These are phyloP conservation scores for Morone saxatilis DNA, from an alignment of 2,113 vertebrate genomes.

Conservation along the genomic window DNA sequence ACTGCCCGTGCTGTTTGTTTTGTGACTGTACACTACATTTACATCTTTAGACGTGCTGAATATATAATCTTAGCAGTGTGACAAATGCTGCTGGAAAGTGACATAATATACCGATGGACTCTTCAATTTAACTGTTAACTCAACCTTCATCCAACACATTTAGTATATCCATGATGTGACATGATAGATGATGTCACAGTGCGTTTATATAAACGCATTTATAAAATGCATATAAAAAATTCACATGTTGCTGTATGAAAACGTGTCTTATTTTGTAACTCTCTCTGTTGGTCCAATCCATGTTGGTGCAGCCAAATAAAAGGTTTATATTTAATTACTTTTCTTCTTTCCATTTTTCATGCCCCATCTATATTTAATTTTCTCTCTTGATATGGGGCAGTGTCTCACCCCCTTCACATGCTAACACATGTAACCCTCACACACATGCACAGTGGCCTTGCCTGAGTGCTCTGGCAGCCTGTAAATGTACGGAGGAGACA, in stretches of 20 bases:
- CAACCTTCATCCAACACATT: too few species aligned
- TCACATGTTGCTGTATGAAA: neutral
- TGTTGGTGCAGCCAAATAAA: constrained; percentile 10
- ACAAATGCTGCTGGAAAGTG: neutral
- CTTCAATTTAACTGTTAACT: neutral
- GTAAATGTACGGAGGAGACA: constrained; percentile 3
- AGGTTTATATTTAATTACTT: neutral
- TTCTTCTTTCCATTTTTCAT: constrained; percentile 10
- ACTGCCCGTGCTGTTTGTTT: too few species aligned
- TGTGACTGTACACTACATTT: too few species aligned
- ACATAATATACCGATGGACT: neutral
- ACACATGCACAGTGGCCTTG: constrained; percentile 1
- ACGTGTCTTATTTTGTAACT: neutral
- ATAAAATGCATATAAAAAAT: too few species aligned
- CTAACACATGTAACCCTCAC: neutral
- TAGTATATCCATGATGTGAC: neutral
- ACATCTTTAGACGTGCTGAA: neutral
- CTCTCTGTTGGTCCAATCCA: neutral
- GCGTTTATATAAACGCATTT: neutral
- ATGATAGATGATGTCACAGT: neutral
- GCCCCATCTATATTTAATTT: constrained; percentile 24
- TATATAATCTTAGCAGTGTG: neutral
- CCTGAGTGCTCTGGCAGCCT: constrained; percentile 7
- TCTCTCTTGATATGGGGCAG: constrained; percentile 21
- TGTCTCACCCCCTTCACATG: neutral